A percentile compares a stretch with the other conserved stretches of the same genome.
These are phyloP conservation scores for Lasioglossum villosulum DNA, from an alignment of 2,888 invertebrate genomes.

Conservation along the genomic window DNA sequence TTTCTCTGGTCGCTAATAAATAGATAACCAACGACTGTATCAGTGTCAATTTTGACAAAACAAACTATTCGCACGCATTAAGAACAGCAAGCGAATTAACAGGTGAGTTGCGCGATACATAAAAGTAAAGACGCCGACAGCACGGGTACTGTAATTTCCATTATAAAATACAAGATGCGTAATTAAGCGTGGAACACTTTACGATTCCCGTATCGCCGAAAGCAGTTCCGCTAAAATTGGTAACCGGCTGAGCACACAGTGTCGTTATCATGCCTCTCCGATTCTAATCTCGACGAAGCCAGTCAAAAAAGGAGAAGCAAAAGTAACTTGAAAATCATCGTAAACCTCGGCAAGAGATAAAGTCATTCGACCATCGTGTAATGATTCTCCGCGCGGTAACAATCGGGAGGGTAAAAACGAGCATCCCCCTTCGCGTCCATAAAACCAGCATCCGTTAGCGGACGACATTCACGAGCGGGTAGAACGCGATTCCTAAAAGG, in stretches of 20 bases:
- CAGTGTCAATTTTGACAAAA: not conserved
- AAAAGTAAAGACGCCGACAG: not conserved
- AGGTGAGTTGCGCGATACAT: not conserved
- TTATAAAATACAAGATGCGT: not conserved
- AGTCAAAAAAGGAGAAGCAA: not conserved
- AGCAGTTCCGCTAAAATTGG: conserved; percentile 1
- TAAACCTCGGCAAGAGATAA: conserved; percentile 12
- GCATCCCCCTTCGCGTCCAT: conserved; percentile 6
- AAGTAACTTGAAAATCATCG: not conserved
- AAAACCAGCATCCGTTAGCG: conserved; percentile 9
- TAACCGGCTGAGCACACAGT: not conserved
- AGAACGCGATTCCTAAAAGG: conserved; percentile 14
- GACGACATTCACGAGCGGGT: conserved; percentile 1
- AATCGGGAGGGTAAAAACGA: conserved; percentile 3
- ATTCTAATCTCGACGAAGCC: not conserved
- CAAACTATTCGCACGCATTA: not conserved
- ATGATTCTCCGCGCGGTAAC: conserved; percentile 13
- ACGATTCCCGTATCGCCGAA: not conserved
- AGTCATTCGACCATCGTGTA: conserved; percentile 1
- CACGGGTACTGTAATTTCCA: not conserved
- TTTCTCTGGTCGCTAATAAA: not conserved
- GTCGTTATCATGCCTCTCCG: not conserved
- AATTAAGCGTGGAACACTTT: not conserved
- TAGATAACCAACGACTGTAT: not conserved
- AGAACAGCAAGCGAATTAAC: not conserved